Conservation (phyloP, 2,113 vertebrate genomes). For the Psittacus erithacus region DNA sequence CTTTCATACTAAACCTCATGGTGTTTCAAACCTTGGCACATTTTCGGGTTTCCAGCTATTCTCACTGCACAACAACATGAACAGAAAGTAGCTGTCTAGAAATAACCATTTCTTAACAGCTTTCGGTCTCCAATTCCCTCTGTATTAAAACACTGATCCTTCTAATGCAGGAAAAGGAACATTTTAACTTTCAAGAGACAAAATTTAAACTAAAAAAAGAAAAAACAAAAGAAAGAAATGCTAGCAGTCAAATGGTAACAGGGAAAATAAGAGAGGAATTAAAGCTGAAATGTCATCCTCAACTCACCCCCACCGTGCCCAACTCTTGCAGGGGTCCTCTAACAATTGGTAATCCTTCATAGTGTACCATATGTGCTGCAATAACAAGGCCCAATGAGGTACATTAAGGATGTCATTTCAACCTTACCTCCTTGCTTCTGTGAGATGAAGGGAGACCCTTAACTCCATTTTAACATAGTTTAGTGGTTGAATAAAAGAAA, state of each 20-base stretch:
- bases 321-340: slow-evolving; percentile 59
- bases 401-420: slow-evolving; percentile 61
- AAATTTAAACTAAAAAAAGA: not conserved
- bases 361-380: slow-evolving; percentile 60
- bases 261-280: slow-evolving; percentile 52
- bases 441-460: slow-evolving; percentile 43
- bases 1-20: slow-evolving; percentile 39
- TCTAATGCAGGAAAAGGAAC: not conserved
- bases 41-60: slow-evolving; percentile 58
- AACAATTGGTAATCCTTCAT: slow-evolving; percentile 71
- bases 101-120: slow-evolving; percentile 25
- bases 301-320: slow-evolving; percentile 62
- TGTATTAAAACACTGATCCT: not conserved
- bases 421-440: slow-evolving; percentile 55
- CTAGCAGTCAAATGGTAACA: slow-evolving; percentile 13
- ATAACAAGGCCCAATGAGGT: slow-evolving; percentile 56
- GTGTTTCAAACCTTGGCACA: slow-evolving; percentile 65
- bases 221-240: not conserved
- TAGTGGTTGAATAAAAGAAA: slow-evolving; percentile 45
- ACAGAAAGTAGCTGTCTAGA: slow-evolving; percentile 39
- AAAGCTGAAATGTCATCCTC: slow-evolving; percentile 67
- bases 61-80: slow-evolving; percentile 19
- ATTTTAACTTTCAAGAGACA: not conserved
- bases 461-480: slow-evolving; percentile 63
- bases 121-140: not conserved